A percentile compares a stretch with the other conserved stretches of the same genome.
phyloP scores from a whole-genome alignment of 2,888 invertebrate genomes.

The Nematopogon swammerdamellus region DNA sequence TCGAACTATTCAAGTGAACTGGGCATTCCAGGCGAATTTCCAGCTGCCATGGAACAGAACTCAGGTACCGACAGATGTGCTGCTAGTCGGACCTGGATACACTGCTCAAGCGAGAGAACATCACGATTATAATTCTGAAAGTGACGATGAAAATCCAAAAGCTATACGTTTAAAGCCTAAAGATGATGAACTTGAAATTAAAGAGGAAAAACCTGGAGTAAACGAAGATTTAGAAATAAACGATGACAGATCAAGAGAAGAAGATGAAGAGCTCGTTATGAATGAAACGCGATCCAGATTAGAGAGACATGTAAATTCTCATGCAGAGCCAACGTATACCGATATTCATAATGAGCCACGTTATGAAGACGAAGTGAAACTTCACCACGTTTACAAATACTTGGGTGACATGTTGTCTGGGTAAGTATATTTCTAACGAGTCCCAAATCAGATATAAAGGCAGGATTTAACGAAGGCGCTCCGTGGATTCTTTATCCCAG shows the following conservation, averaged over 20 bases:
- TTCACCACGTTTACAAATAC: conserved; percentile 40
- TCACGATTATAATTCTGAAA: not conserved
- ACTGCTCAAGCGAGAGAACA: not conserved
- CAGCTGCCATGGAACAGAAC: conserved; percentile 42
- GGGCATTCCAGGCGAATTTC: conserved; percentile 46
- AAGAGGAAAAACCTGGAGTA: not conserved
- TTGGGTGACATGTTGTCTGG: conserved; percentile 29
- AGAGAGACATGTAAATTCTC: too few species aligned
- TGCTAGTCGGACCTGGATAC: conserved; percentile 12
- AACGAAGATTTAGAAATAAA: not conserved
- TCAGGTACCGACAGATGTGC: conserved; percentile 38
- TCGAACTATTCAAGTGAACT: conserved; percentile 34
- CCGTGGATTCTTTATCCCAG: too few species aligned
- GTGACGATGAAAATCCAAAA: not conserved
- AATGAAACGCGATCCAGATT: too few species aligned
- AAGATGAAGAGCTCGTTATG: too few species aligned
- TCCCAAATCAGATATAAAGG: too few species aligned
- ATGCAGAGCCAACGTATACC: too few species aligned
- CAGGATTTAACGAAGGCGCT: too few species aligned
- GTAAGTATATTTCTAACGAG: conserved; percentile 21
- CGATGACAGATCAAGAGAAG: too few species aligned
- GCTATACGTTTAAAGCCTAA: too few species aligned
- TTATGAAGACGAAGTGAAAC: conserved; percentile 30
- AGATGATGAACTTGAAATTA: conserved; percentile 5
- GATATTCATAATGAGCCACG: conserved; percentile 4